Evolutionary conservation across 92 coral and sea anemone species (phyloP).

Genomic region (Siderastrea radians): DNA sequence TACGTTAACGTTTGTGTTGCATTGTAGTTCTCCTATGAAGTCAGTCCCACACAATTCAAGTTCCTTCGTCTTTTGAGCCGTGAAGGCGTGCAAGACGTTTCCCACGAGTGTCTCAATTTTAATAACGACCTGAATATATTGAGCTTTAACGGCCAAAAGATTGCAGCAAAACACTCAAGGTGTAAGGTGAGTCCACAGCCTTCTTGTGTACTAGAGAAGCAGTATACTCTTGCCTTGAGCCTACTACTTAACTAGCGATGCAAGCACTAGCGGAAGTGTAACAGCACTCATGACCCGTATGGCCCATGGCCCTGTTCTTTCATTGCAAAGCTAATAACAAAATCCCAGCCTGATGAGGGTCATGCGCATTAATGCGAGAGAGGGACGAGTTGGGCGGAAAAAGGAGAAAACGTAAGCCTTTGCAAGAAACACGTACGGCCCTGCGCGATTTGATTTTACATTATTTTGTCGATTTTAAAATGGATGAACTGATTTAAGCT

Average conservation of each 20-base stretch:
- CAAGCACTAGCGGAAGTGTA: not conserved
- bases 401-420: too few relatives aligned
- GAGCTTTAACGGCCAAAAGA: constrained; percentile 41
- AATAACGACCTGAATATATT: constrained; percentile 23
- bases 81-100: constrained; percentile 42
- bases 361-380: too few relatives aligned
- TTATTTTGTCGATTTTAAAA: too few relatives aligned
- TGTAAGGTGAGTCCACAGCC: constrained; percentile 36
- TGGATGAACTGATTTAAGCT: too few relatives aligned
- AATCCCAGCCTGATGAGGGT: too few relatives aligned
- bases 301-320: too few relatives aligned
- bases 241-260: not conserved
- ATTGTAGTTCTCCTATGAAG: constrained; percentile 48
- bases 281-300: not conserved
- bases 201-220: not conserved
- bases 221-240: not conserved
- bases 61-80: constrained; percentile 47
- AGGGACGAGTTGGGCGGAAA: too few relatives aligned
- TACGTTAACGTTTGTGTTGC: not conserved
- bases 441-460: too few relatives aligned
- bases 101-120: constrained; percentile 39
- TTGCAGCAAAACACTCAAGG: not conserved
- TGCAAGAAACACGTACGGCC: too few relatives aligned
- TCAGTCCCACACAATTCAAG: constrained; percentile 57
- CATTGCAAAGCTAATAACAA: too few relatives aligned